These are phyloP conservation scores for Micrasema minimum DNA, from an alignment of 1,140 invertebrate genomes.

Conservation along the genomic window DNA sequence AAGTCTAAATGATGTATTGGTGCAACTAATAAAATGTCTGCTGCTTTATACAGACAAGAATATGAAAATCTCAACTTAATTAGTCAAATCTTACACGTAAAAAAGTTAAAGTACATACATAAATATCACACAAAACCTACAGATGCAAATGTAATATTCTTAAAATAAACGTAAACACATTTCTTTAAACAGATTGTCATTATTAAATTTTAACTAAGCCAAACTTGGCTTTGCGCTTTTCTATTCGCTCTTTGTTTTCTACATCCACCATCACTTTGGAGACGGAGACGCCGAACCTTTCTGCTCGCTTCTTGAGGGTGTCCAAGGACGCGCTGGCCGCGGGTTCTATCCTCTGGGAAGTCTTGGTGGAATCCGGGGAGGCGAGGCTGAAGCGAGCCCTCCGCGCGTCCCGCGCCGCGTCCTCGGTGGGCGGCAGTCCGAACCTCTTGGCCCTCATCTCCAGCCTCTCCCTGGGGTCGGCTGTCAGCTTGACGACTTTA, in stretches of 20 bases:
- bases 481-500: conserved; percentile 68
- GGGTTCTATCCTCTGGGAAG: conserved; percentile 55
- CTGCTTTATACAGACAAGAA: too few species aligned
- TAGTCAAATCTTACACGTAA: too few species aligned
- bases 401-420: conserved; percentile 73
- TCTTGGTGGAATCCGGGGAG: conserved; percentile 67
- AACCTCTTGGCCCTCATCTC: conserved; percentile 85
- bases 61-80: too few species aligned
- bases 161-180: neutral
- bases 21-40: too few species aligned
- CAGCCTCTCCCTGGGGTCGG: conserved; percentile 75
- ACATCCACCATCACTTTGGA: conserved; percentile 75
- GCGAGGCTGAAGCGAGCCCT: conserved; percentile 72
- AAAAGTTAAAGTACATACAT: too few species aligned
- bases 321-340: conserved; percentile 68
- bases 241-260: conserved; percentile 73
- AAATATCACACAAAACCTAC: too few species aligned
- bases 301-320: conserved; percentile 77
- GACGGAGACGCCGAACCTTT: conserved; percentile 79
- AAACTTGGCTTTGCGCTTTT: conserved; percentile 79
- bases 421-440: conserved; percentile 71
- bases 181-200: neutral
- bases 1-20: too few species aligned
- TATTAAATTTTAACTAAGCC: conserved; percentile 58
- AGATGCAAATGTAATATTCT: neutral